phyloP scores from a whole-genome alignment of 2,888 invertebrate species.

The Drosophila engyochracea region DNA sequence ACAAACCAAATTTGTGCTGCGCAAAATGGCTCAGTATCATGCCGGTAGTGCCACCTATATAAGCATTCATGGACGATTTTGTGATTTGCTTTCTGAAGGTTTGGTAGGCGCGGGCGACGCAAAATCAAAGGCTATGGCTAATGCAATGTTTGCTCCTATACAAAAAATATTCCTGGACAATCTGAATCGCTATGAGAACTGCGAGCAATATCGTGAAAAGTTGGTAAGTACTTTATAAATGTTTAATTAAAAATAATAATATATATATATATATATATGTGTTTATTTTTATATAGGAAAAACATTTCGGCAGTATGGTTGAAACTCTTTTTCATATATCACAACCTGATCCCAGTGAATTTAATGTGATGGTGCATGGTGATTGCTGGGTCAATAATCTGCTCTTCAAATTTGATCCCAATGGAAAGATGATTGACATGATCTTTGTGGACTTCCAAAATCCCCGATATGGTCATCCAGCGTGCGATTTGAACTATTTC shows the following conservation, averaged over 20 bases:
- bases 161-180: conserved; percentile 43
- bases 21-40: conserved; percentile 83
- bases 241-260: too few species aligned
- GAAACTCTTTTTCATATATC: conserved; percentile 18
- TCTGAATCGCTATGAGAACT: conserved; percentile 51
- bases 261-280: too few species aligned
- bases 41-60: conserved; percentile 77
- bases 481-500: conserved; percentile 78
- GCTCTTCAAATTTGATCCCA: conserved; percentile 72
- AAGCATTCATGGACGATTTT: conserved; percentile 59
- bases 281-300: conserved; percentile 38
- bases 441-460: conserved; percentile 82
- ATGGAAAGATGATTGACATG: conserved; percentile 70
- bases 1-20: conserved; percentile 74
- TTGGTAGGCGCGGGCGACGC: conserved; percentile 31
- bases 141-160: conserved; percentile 26
- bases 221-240: conserved; percentile 53
- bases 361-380: conserved; percentile 80
- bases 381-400: conserved; percentile 82
- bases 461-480: conserved; percentile 73
- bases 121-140: conserved; percentile 17
- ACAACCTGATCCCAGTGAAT: conserved; percentile 53
- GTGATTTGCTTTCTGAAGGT: conserved; percentile 32
- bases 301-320: conserved; percentile 36
- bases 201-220: conserved; percentile 60